Conservation (phyloP, 2,797 vertebrate genomes). For the Ataeniobius toweri region DNA sequence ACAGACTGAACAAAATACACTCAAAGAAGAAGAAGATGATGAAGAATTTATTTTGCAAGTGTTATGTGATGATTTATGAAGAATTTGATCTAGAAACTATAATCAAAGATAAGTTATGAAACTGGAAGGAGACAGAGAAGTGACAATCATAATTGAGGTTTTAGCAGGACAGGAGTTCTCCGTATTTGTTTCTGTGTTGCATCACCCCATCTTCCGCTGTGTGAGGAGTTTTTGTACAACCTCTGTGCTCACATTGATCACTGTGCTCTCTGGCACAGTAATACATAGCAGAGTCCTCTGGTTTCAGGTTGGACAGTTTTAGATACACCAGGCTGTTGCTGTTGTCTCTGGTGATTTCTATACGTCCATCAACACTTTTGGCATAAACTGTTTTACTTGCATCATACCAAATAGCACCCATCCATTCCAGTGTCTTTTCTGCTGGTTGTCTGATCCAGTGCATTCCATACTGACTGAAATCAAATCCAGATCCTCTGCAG, state of each 20-base stretch:
- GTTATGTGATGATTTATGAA: no score
- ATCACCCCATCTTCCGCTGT: no score
- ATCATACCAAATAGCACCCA: rapidly evolving
- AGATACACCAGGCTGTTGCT: constrained; percentile 32
- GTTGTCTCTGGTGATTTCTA: constrained; percentile 33
- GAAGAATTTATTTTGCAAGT: no score
- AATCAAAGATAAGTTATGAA: no score
- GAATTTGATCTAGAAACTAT: no score
- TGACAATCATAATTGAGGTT: no score
- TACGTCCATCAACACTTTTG: not conserved
- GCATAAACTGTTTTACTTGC: not conserved
- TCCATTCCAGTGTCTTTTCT: not conserved
- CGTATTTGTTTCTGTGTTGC: no score
- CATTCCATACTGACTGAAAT: constrained; percentile 19
- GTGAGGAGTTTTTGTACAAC: no score
- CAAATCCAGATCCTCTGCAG: constrained; percentile 29
- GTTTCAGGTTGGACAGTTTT: constrained; percentile 20
- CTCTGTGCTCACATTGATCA: not conserved
- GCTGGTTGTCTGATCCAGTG: not conserved
- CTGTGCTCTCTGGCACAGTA: not conserved
- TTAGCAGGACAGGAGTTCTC: not conserved
- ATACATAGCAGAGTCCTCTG: constrained; percentile 2
- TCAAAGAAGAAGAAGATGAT: no score
- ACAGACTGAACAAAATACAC: no score
- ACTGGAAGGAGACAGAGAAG: no score